A percentile compares a stretch with the other conserved stretches of the same genome.
phyloP scores from a whole-genome alignment of 2,113 vertebrate genomes.

The Carettochelys insculpta region DNA sequence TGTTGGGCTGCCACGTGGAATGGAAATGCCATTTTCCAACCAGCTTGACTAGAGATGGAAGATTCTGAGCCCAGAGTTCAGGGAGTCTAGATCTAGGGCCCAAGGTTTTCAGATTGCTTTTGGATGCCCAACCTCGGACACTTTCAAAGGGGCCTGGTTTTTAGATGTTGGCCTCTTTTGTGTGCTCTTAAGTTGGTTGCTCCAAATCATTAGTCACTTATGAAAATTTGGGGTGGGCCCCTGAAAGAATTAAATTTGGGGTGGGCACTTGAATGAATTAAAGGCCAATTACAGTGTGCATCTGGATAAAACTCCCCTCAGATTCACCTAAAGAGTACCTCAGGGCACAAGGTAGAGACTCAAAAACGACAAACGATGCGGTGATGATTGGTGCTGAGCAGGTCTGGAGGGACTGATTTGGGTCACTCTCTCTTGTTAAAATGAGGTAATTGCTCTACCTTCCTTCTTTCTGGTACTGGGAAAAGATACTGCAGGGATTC shows the following conservation, averaged over 20 bases:
- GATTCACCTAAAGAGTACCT: not conserved
- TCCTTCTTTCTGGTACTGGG: not conserved
- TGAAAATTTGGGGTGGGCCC: not conserved
- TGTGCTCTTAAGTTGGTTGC: not conserved
- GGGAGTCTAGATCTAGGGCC: not conserved
- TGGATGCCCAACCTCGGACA: not conserved
- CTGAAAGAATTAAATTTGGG: not conserved
- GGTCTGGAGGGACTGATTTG: not conserved
- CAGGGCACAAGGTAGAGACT: not conserved
- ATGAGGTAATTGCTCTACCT: fast-evolving
- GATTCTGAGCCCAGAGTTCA: not conserved
- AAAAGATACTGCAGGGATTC: not conserved
- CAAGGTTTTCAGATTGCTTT: not conserved
- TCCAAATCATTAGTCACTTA: not conserved
- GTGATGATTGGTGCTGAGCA: not conserved
- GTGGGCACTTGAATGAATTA: not conserved
- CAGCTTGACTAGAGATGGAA: not conserved
- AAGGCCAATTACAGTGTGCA: not conserved
- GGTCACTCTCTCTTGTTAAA: not conserved
- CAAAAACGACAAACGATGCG: not conserved
- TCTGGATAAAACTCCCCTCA: not conserved
- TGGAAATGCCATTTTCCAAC: constrained; percentile 9
- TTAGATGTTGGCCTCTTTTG: not conserved
- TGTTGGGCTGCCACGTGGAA: not conserved
- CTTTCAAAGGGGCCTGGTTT: not conserved